These are phyloP conservation scores for Elephas maximus DNA, from an alignment of 2,113 vertebrate species.

Conservation along the genomic window DNA sequence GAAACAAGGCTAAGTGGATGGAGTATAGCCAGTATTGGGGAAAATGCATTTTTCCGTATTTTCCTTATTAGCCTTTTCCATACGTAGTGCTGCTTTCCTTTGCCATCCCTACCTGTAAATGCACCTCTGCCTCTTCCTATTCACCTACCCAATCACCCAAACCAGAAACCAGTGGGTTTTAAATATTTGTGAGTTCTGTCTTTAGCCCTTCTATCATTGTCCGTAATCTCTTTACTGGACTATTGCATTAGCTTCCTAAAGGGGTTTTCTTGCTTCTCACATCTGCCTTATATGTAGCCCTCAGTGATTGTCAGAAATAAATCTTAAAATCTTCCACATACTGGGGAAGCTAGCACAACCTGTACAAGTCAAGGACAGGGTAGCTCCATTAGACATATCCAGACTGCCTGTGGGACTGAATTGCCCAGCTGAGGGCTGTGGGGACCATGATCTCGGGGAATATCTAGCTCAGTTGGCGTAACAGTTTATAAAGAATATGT, in stretches of 20 bases:
- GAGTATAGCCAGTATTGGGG: neutral
- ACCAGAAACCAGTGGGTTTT: neutral
- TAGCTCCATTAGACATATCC: too few species aligned
- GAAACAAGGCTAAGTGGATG: neutral
- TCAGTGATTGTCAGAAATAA: neutral
- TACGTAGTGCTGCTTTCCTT: neutral
- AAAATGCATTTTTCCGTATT: neutral
- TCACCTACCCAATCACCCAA: neutral
- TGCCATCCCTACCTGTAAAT: neutral
- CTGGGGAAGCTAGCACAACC: too few species aligned
- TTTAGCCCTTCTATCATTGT: neutral
- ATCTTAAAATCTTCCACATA: too few species aligned
- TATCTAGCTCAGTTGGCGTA: too few species aligned
- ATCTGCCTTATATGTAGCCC: neutral
- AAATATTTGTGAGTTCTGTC: neutral
- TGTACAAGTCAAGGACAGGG: too few species aligned
- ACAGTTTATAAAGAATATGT: too few species aligned
- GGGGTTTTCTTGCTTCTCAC: neutral
- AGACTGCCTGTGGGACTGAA: too few species aligned
- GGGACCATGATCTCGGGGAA: too few species aligned
- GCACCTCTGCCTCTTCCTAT: neutral
- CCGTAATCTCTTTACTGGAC: neutral
- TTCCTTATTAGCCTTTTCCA: neutral
- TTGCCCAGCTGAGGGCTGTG: too few species aligned
- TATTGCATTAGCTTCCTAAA: neutral